A percentile compares a stretch with the other conserved stretches of the same genome.
Evolutionary conservation across 2,888 invertebrate genomes (phyloP).

Genomic region (Crepidodera aurea): DNA sequence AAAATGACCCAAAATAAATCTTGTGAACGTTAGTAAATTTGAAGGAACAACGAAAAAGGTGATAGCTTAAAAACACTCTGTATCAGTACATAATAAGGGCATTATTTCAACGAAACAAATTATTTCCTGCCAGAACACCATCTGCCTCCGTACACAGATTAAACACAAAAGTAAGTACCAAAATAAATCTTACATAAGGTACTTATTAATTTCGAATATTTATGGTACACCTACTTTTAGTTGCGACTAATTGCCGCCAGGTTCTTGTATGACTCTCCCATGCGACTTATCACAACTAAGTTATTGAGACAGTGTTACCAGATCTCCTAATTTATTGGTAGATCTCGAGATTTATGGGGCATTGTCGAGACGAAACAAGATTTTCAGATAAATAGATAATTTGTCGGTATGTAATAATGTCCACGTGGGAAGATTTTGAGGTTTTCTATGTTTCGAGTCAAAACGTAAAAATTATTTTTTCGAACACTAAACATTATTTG

Average conservation of each 20-base stretch:
- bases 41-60: too few species aligned
- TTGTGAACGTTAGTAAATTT: too few species aligned
- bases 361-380: neutral
- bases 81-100: too few species aligned
- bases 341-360: neutral
- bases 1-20: too few species aligned
- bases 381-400: neutral
- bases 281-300: neutral
- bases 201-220: conserved; percentile 2
- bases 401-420: neutral
- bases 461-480: too few species aligned
- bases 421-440: too few species aligned
- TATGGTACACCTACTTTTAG: conserved; percentile 9
- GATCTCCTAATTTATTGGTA: neutral
- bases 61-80: too few species aligned
- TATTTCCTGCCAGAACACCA: too few species aligned
- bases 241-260: neutral
- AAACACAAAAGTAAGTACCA: neutral
- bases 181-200: neutral
- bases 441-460: too few species aligned
- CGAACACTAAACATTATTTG: too few species aligned
- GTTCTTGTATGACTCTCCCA: neutral
- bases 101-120: too few species aligned
- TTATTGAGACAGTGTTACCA: neutral
- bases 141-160: too few species aligned